Conservation (phyloP, 2,113 vertebrate species). For the Gambusia affinis region DNA sequence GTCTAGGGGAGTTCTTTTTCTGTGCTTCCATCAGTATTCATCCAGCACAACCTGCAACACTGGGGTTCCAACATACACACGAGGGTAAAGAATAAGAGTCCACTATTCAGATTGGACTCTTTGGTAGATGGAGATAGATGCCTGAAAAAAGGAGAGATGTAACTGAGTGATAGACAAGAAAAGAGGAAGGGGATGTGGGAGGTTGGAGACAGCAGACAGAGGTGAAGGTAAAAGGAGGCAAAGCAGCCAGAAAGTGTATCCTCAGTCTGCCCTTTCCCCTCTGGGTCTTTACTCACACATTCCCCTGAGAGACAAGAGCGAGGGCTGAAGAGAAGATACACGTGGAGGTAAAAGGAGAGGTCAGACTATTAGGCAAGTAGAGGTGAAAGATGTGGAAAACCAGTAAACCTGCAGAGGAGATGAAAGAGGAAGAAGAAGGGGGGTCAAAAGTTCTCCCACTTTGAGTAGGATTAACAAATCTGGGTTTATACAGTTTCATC, state of each 20-base stretch:
- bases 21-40: slow-evolving; percentile 59
- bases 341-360: slow-evolving; percentile 30
- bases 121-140: slow-evolving; percentile 15
- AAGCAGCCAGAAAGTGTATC: slow-evolving; percentile 33
- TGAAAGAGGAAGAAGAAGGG: slow-evolving; percentile 3
- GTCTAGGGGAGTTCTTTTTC: slow-evolving; percentile 11
- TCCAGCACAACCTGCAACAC: slow-evolving; percentile 41
- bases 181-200: not conserved
- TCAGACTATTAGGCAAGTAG: slow-evolving; percentile 62
- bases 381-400: slow-evolving; percentile 44
- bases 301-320: slow-evolving; percentile 52
- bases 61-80: slow-evolving; percentile 49
- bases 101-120: slow-evolving; percentile 48
- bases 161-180: slow-evolving; percentile 18
- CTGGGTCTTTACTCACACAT: slow-evolving; percentile 26
- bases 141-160: slow-evolving; percentile 15
- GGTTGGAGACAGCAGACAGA: slow-evolving; percentile 13
- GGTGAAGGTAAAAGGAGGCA: slow-evolving; percentile 63
- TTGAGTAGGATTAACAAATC: slow-evolving; percentile 47
- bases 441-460: slow-evolving; percentile 38
- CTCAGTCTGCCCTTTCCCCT: slow-evolving; percentile 33
- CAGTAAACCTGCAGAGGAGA: slow-evolving; percentile 19
- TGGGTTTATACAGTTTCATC: slow-evolving; percentile 39
- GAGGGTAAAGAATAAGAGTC: slow-evolving; percentile 45
- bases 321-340: slow-evolving; percentile 24